Evolutionary conservation across 2,113 vertebrate species (phyloP), one percentile per base, ranked within the genome.

Genomic region (Terrapene triunguis): DNA sequence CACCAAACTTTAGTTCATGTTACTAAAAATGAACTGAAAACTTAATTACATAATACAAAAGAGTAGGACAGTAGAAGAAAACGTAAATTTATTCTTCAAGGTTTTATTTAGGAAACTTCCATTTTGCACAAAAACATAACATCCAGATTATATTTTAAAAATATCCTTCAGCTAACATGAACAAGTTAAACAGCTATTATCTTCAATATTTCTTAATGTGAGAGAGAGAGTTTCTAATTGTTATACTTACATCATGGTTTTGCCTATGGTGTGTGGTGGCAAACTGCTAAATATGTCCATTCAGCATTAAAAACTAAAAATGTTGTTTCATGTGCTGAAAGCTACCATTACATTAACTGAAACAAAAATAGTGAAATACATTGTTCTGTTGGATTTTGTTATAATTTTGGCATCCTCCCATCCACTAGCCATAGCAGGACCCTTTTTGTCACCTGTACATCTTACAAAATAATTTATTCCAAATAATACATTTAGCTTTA

Each of bases 1-100:
- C 98, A 98, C 98, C 98, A 98, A 98, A 98, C 98, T 98, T 98
- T 98, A 98, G 98, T 98, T 98, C 98, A 98, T 98, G 98, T 98
- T 98, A 97, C 98, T 98, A 98, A 98, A 98, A 98, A 96, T 98
- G 97, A 98, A 98, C 88, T 98, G 95, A 92, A 97, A 98, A 96
- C 89, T 96, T 98, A 95, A 96, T 95, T 93, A 95, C 82, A 80
- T 97, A 97, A 85, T 96, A 78, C 91, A 88, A 95, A 94, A 93
- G 95, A 96, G 95, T 87, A 98, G 98, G 96, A 88, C 80, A 62
- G 96, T 91, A 96, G 74, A 96, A 97, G 87, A 97, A 91, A 97
- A 97, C 78, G 92, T 87, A 94, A 96, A 92, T 84, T 84, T 95
- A 95, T 98, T 96, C 1, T 89, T 94, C 72, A 91, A 92, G 90